phyloP scores from a whole-genome alignment of 2,888 invertebrate genomes.

The Zootermopsis nevadensis region DNA sequence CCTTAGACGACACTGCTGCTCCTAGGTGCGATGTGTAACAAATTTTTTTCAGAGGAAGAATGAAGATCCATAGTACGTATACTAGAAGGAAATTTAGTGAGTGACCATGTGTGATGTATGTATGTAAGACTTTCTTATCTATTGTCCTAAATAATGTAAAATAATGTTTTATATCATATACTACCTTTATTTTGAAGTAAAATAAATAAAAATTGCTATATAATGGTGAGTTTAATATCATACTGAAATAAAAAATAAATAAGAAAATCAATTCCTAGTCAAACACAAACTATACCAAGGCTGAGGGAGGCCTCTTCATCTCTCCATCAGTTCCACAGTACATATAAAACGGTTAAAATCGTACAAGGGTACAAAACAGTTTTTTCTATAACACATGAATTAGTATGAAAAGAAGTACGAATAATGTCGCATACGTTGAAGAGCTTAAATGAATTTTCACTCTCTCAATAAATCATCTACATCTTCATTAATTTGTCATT shows the following conservation, averaged over 20 bases:
- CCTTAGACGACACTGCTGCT: conserved; percentile 33
- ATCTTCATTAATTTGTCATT: too few species aligned
- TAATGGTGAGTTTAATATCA: background rate
- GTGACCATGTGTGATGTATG: background rate
- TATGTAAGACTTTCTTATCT: background rate
- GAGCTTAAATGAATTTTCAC: too few species aligned
- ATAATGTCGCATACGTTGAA: too few species aligned
- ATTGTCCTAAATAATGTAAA: background rate
- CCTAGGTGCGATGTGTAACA: background rate
- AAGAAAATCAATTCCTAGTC: too few species aligned
- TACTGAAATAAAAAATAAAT: background rate
- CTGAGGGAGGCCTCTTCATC: too few species aligned
- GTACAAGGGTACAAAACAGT: too few species aligned
- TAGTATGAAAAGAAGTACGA: too few species aligned
- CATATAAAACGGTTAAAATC: too few species aligned
- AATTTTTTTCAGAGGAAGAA: background rate
- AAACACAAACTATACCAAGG: too few species aligned
- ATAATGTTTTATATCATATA: background rate
- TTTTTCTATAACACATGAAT: too few species aligned
- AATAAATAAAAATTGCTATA: background rate
- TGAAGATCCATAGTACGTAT: background rate
- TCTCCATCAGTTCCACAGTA: too few species aligned
- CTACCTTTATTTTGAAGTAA: conserved; percentile 11
- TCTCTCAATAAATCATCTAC: too few species aligned
- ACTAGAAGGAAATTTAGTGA: background rate